Base-by-base conservation (phyloP, 23 tunicate species). In the Halocynthia roretzi region DNA sequence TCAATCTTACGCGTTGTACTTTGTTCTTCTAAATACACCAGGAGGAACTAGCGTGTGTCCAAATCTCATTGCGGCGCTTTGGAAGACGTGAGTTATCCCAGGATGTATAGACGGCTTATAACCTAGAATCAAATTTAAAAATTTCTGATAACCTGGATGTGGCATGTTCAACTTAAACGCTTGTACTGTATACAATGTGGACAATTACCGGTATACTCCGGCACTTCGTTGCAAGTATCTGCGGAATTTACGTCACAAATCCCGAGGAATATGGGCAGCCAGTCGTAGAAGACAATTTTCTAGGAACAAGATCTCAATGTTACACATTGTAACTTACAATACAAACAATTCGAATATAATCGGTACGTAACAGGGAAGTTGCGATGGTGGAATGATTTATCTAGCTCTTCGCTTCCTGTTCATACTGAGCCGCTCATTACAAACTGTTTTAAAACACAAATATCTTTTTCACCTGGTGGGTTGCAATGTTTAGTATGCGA, bases 21-120 rank as follows among this genome's bases (percentile, higher is more conserved):
- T 56, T 8, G 78, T 84, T 73, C 90, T 21, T 53, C 90, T 63
- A 76, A 54, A 85, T n/a, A 85, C 90, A 1, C 90, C 90, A 53
- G 90, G 90, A 23, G 90, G 84, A 54, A 85, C 90, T 6, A 85
- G 76, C 56, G 90, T 85, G 69, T 85, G 90, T 15, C 90, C 90
- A 60, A 80, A 68, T 70, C 90, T 71, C 90, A 85, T 85, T 6
- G 90, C 90, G 6, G 90, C 90, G 14, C 80, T 72, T 65, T 85
- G 90, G 70, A 85, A 85, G 5, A 80, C 83, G 63, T 85, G 90
- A 51, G 90, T 70, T 8, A 85, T 57, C 0, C 90, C 90, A 6
- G 90, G 90, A 72, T 76, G 82, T 20, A 85, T 62, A 18, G 90
- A 80, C n/a, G 90, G 62, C 51, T 85, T 85, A 81, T 85, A 85